Conservation (phyloP, 2,888 invertebrate genomes). For the Rhodophaea formosa region DNA sequence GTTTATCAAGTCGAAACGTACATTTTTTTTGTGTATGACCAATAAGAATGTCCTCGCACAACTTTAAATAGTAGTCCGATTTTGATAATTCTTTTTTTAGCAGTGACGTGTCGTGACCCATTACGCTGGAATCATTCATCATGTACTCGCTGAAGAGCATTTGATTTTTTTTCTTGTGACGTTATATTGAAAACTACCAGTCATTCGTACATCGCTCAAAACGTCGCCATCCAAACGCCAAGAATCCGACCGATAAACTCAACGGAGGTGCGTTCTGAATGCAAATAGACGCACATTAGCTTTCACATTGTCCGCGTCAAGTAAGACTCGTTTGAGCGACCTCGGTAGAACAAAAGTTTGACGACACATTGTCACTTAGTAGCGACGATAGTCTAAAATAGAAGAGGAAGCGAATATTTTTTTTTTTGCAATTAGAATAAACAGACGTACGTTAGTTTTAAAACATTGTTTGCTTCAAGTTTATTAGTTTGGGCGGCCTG, state of each 20-base stretch:
- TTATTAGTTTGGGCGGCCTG: slow-evolving; percentile 60
- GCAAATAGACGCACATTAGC: slow-evolving; percentile 43
- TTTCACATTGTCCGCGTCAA: slow-evolving; percentile 59
- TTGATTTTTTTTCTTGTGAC: too few relatives aligned
- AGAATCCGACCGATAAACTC: slow-evolving; percentile 3
- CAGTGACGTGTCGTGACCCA: too few relatives aligned
- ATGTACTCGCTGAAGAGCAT: too few relatives aligned
- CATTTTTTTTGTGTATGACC: too few relatives aligned
- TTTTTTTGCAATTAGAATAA: too few relatives aligned
- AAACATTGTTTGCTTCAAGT: slow-evolving; percentile 56
- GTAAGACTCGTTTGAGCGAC: slow-evolving; percentile 60
- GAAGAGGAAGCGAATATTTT: neutral
- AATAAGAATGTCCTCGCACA: too few relatives aligned
- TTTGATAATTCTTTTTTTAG: too few relatives aligned
- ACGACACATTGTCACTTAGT: slow-evolving; percentile 61
- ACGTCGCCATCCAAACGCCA: neutral
- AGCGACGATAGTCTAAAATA: slow-evolving; percentile 40
- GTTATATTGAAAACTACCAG: too few relatives aligned
- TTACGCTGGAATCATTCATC: too few relatives aligned
- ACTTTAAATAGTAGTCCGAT: too few relatives aligned
- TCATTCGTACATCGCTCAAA: neutral
- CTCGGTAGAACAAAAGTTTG: slow-evolving; percentile 67
- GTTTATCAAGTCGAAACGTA: too few relatives aligned
- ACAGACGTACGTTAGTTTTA: slow-evolving; percentile 51
- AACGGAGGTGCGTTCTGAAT: slow-evolving; percentile 16